Base-by-base conservation (phyloP, 2,888 invertebrate species). In the Lydus trimaculatus region DNA sequence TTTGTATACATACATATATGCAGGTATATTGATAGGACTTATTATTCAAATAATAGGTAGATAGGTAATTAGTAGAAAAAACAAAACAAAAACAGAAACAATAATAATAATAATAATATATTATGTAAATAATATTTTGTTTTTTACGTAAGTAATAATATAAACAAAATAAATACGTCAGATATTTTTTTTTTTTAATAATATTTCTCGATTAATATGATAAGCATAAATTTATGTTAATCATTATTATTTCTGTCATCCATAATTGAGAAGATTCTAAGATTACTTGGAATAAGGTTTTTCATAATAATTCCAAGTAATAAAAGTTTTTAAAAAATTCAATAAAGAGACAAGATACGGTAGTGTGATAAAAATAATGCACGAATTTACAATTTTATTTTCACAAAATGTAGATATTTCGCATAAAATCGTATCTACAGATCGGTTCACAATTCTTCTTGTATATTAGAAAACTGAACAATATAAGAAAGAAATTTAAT, bases 281-380 rank as follows among this genome's bases (percentile, higher is more conserved):
- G 56, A 56, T 56, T 56, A 56, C 56, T 25, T 56, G 56, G 56
- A 56, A n/a, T n/a, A n/a, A 56, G 25, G 25, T 56, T 56, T 25
- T 56, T n/a, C 6, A 17, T 56, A 56, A 56, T 56, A 17, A 48
- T n/a, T 48, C 8, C 15, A 15, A 13, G 25, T 56, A 56, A 0
- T n/a, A 1, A 56, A 25, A 28, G 3, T 28, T 28, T 28, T 28
- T 25, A 28, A 56, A 23, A 56, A 25, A 9, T n/a, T 43, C 17
- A 17, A 17, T 43, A 13, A 7, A 17, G 28, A 28, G 28, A 3
- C 4, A n/a, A n/a, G n/a, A 28, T 28, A 56, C 13, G n/a, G 3
- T 23, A 11, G 20, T 13, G 56, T n/a, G 28, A 56, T 56, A 56
- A 56, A 56, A 56, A 56, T 56, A 56, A 43, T 43, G 17, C 33